These are phyloP conservation scores for Poeciliopsis occidentalis DNA, from an alignment of 2,113 vertebrate species.

Conservation along the genomic window DNA sequence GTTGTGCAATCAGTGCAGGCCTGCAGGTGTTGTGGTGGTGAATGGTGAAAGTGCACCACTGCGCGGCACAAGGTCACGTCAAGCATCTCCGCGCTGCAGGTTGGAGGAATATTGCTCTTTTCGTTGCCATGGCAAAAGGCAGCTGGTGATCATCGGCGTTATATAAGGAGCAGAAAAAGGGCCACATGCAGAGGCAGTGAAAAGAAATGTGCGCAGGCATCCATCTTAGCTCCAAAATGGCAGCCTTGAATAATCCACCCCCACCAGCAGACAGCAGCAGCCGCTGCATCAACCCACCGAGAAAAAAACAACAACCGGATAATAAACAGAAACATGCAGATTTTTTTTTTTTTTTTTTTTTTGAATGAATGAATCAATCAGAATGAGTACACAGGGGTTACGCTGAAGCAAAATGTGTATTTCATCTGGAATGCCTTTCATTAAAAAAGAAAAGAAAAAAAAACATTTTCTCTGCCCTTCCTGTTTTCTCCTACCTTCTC, in stretches of 20 bases:
- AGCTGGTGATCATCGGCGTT: constrained; percentile 31
- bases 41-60: neutral
- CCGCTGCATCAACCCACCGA: neutral
- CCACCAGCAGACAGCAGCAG: constrained; percentile 13
- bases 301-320: neutral
- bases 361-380: neutral
- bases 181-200: constrained; percentile 44
- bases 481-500: constrained; percentile 52
- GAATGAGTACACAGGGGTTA: neutral
- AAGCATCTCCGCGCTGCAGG: neutral
- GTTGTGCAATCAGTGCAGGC: no score
- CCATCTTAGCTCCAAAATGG: constrained; percentile 85
- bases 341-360: neutral
- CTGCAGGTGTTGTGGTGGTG: no score
- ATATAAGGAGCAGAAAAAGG: constrained; percentile 62
- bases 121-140: neutral
- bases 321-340: neutral
- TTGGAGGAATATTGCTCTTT: neutral
- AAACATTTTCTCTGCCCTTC: neutral
- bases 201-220: constrained; percentile 78
- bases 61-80: neutral
- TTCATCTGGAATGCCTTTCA: neutral
- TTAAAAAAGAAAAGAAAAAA: neutral
- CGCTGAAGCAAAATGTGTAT: neutral
- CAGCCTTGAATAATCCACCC: constrained; percentile 68